Evolutionary conservation across 2,113 vertebrate species (phyloP).

Genomic region (Hydrolagus affinis): DNA sequence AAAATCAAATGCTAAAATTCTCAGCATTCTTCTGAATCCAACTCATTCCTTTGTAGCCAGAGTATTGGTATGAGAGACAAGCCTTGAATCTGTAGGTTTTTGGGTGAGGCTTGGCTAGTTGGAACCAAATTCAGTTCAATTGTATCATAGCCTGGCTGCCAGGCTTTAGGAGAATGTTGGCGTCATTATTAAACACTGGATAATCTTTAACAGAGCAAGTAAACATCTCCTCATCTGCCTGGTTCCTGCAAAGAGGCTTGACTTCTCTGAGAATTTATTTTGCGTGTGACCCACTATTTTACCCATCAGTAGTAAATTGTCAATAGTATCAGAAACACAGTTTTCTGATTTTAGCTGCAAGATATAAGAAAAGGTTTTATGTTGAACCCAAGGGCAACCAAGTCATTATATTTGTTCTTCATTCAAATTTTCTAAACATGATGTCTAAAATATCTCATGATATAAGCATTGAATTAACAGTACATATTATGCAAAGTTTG

Average conservation of each 20-base stretch:
- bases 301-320: too few relatives aligned
- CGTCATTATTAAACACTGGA: constrained; percentile 51
- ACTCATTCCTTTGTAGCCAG: constrained; percentile 16
- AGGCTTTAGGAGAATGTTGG: constrained; percentile 54
- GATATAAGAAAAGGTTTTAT: too few relatives aligned
- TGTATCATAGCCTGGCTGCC: constrained; percentile 28
- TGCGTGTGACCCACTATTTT: too few relatives aligned
- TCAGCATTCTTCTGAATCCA: background rate
- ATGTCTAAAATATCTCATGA: too few relatives aligned
- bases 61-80: background rate
- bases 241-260: constrained; percentile 54
- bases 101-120: background rate
- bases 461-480: too few relatives aligned
- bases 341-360: too few relatives aligned
- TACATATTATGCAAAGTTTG: too few relatives aligned
- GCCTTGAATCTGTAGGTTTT: background rate
- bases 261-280: constrained; percentile 42
- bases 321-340: too few relatives aligned
- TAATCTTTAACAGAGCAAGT: constrained; percentile 60
- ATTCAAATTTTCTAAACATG: background rate
- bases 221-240: constrained; percentile 40
- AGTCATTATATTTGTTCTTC: background rate
- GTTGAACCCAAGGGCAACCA: background rate
- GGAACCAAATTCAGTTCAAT: background rate
- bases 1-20: background rate